phyloP scores from a whole-genome alignment of 2,888 invertebrate genomes.

The Spodoptera exigua region DNA sequence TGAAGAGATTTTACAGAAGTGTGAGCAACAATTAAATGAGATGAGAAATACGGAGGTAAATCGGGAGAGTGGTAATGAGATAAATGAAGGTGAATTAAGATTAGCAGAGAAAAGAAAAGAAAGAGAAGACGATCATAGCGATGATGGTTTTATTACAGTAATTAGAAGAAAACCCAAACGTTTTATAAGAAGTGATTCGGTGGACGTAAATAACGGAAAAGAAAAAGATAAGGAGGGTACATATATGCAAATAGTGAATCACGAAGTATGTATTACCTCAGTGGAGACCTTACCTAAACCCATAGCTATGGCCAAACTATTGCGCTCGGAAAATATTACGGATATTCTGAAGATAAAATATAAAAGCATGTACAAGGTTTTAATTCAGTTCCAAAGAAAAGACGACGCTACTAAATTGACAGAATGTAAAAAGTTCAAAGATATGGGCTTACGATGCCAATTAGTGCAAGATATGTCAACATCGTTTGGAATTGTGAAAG shows the following conservation, averaged over 20 bases:
- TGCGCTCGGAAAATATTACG: slow-evolving; percentile 20
- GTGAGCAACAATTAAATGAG: background rate
- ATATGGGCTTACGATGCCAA: slow-evolving; percentile 36
- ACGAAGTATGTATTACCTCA: slow-evolving; percentile 17
- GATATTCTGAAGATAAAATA: slow-evolving; percentile 47
- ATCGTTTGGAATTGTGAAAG: slow-evolving; percentile 50
- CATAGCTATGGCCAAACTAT: slow-evolving; percentile 43
- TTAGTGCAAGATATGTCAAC: slow-evolving; percentile 25
- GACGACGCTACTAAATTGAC: slow-evolving; percentile 21
- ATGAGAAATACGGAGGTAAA: no score
- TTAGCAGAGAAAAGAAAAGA: slow-evolving; percentile 4
- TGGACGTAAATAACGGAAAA: background rate
- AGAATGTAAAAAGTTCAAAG: no score
- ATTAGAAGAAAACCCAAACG: slow-evolving; percentile 4
- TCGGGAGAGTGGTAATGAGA: no score
- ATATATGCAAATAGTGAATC: background rate
- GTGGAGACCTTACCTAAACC: slow-evolving; percentile 39
- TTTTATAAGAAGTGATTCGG: slow-evolving; percentile 1
- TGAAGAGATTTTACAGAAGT: background rate
- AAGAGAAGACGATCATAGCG: slow-evolving; percentile 2
- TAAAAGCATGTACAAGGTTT: slow-evolving; percentile 9
- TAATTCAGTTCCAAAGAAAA: slow-evolving; percentile 33
- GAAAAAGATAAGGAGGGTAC: slow-evolving; percentile 7
- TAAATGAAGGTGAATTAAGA: background rate
- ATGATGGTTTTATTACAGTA: slow-evolving; percentile 15